Conservation (phyloP, 30 jellyfish, hydroid and myxozoan species). For the Hydra vulgaris region DNA sequence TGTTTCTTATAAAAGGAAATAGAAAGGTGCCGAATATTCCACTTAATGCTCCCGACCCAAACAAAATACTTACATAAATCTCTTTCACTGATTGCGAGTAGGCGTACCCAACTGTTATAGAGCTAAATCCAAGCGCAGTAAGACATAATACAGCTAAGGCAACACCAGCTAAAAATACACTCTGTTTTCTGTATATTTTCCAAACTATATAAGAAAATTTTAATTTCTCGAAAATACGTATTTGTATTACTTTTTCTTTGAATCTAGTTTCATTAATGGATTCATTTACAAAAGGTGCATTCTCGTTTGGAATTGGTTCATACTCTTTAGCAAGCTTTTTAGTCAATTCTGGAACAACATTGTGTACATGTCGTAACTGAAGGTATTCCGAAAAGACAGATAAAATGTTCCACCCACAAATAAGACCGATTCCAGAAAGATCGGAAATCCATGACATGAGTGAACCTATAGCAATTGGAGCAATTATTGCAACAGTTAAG, state of each 20-base stretch:
- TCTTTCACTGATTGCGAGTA: constrained; percentile 71
- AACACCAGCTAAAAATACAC: constrained; percentile 81
- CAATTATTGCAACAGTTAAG: constrained; percentile 80
- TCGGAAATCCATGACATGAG: constrained; percentile 75
- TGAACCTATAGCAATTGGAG: constrained; percentile 92
- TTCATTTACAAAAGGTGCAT: too few species aligned
- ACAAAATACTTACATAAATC: constrained; percentile 67
- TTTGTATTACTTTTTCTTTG: too few species aligned
- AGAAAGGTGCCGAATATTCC: constrained; percentile 87
- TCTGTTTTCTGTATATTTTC: constrained; percentile 62
- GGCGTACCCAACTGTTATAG: constrained; percentile 90
- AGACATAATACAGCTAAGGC: constrained; percentile 63
- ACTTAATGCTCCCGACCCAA: constrained; percentile 61
- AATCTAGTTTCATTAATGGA: too few species aligned
- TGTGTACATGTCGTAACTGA: constrained; percentile 58
- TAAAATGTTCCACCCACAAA: constrained; percentile 74
- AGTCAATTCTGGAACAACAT: constrained; percentile 69
- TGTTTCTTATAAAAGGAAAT: constrained; percentile 52
- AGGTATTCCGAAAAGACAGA: constrained; percentile 72
- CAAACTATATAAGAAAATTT: constrained; percentile 40
- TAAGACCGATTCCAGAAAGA: constrained; percentile 69
- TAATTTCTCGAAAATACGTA: not conserved
- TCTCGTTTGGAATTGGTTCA: too few species aligned
- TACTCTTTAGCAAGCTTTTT: constrained; percentile 16
- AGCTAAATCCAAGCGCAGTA: constrained; percentile 86